Evolutionary conservation across 1,140 invertebrate genomes (phyloP).

Genomic region (Mamestra configurata): DNA sequence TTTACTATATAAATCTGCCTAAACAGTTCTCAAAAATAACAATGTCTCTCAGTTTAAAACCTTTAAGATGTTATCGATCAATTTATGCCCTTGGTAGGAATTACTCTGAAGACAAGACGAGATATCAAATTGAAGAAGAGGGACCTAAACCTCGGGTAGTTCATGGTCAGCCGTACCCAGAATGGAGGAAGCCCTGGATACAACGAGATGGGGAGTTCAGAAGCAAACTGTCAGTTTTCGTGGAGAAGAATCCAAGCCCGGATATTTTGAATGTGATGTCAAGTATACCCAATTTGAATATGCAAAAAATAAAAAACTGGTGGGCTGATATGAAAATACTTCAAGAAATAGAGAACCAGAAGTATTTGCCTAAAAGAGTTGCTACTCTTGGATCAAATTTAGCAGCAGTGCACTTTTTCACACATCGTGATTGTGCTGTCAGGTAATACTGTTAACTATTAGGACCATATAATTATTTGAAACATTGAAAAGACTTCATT

Average conservation of each 20-base stretch:
- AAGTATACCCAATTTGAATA: conserved; percentile 69
- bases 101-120: conserved; percentile 77
- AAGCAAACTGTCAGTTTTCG: conserved; percentile 77
- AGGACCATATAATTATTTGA: background rate
- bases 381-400: conserved; percentile 77
- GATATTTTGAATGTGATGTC: conserved; percentile 71
- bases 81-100: conserved; percentile 61
- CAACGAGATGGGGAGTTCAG: conserved; percentile 77
- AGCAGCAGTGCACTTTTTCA: conserved; percentile 81
- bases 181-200: conserved; percentile 81
- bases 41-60: conserved; percentile 66
- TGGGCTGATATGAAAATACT: conserved; percentile 76
- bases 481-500: too few relatives aligned
- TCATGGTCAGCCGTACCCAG: conserved; percentile 73
- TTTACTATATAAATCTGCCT: background rate
- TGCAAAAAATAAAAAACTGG: conserved; percentile 73
- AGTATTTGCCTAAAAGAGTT: conserved; percentile 73
- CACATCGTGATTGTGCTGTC: conserved; percentile 72
- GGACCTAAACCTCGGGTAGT: conserved; percentile 73
- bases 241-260: conserved; percentile 79
- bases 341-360: conserved; percentile 81
- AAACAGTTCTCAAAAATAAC: background rate
- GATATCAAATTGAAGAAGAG: conserved; percentile 79
- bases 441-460: conserved; percentile 63
- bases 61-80: conserved; percentile 51